phyloP scores from a whole-genome alignment of 1,140 invertebrate species.

The Diprion similis region DNA sequence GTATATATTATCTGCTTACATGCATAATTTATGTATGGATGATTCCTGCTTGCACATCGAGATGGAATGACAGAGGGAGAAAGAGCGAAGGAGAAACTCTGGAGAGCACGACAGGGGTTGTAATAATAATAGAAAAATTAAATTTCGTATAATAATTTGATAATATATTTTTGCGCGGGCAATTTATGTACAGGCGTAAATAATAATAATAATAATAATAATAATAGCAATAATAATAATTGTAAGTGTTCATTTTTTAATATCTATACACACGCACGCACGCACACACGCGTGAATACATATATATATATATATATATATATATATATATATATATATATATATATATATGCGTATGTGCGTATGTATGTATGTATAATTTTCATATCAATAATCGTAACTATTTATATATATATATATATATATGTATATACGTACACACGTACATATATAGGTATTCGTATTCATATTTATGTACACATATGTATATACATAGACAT shows the following conservation, averaged over 20 bases:
- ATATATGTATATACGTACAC: too few relatives aligned
- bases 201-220: conserved; percentile 53
- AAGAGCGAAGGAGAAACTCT: too few relatives aligned
- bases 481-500: conserved; percentile 48
- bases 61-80: too few relatives aligned
- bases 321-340: conserved; percentile 42
- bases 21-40: too few relatives aligned
- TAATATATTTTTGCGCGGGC: conserved; percentile 60
- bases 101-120: too few relatives aligned
- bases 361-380: conserved; percentile 26
- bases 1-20: too few relatives aligned
- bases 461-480: conserved; percentile 35
- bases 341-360: conserved; percentile 26
- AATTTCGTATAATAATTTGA: conserved; percentile 52
- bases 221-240: conserved; percentile 33
- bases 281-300: too few relatives aligned
- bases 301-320: conserved; percentile 2
- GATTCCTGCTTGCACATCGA: too few relatives aligned
- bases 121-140: too few relatives aligned
- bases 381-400: conserved; percentile 48
- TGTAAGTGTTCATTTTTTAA: conserved; percentile 40
- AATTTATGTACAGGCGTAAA: conserved; percentile 61
- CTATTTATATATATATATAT: conserved; percentile 39
- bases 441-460: conserved; percentile 41
- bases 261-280: too few relatives aligned